A percentile compares a stretch with the other conserved stretches of the same genome.
phyloP scores from a whole-genome alignment of 2,113 vertebrate species.

The Sprattus sprattus region DNA sequence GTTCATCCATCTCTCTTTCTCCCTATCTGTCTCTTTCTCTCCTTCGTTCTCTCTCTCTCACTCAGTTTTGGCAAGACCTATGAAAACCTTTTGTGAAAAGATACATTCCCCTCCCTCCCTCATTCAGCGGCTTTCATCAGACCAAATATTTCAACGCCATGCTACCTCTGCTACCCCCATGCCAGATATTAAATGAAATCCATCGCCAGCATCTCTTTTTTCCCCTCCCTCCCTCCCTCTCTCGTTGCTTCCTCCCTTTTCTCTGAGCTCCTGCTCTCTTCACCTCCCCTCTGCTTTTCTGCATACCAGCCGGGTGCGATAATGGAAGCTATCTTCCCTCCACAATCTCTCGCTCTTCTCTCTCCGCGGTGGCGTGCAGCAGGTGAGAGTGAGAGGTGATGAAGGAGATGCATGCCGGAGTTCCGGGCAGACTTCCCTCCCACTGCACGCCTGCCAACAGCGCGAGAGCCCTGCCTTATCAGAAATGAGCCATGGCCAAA shows the following conservation, averaged over 20 bases:
- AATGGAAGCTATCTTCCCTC: constrained; percentile 46
- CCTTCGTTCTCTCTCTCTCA: not conserved
- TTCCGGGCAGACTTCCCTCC: constrained; percentile 31
- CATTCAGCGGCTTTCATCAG: not conserved
- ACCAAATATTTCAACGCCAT: constrained; percentile 7
- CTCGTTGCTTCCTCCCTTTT: constrained; percentile 54
- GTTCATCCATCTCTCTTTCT: constrained; percentile 45
- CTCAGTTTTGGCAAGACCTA: not conserved
- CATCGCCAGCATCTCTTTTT: not conserved
- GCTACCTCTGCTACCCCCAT: constrained; percentile 32
- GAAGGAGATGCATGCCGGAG: constrained; percentile 44
- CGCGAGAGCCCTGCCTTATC: not conserved
- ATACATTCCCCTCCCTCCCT: constrained; percentile 2
- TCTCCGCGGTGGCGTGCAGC: constrained; percentile 59
- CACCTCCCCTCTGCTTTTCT: constrained; percentile 37
- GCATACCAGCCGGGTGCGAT: constrained; percentile 65
- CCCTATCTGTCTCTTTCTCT: constrained; percentile 27
- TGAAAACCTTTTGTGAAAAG: constrained; percentile 13
- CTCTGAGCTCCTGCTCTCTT: constrained; percentile 51
- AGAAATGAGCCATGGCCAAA: constrained; percentile 9
- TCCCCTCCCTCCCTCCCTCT: constrained; percentile 55
- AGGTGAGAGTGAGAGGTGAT: constrained; percentile 47
- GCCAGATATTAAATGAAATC: constrained; percentile 34
- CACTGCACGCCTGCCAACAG: not conserved
- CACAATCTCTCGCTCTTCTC: constrained; percentile 37